Evolutionary conservation across 2,797 vertebrate genomes (phyloP), one percentile per base, ranked within the genome.

Genomic region (Gymnothorax reevesii): DNA sequence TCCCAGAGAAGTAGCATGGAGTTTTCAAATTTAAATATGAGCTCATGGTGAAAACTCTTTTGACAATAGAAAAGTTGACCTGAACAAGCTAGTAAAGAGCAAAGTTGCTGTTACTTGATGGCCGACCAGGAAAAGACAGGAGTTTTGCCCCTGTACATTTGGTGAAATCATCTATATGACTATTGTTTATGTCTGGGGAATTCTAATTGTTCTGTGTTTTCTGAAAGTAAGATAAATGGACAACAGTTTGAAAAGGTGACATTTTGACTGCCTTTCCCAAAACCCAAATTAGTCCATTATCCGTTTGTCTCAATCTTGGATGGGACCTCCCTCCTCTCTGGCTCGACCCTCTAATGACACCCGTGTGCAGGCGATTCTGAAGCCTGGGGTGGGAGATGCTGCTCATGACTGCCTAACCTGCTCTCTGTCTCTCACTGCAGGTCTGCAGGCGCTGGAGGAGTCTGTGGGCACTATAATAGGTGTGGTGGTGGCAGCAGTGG

Each of bases 401-500:
- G 20, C 22, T 59, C 13, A 15, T 25, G 71, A 27, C 27, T 84
- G 87, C 60, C 87, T 85, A 49, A 82, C 59, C 64, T 17, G 15
- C 0, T 73, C 64, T 86, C 69, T 84, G 57, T 86, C 69, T 84
- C 60, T 52, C 42, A n/a, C 42, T 83, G 57, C 69, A 90, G 89
- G 88, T 82, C 27, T 93, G 85, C 92, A 92, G 88, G 92, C 90
- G 7, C 88, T 94, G 88, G 92, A 94, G 88, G 94, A 94, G 88
- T 94, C 94, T 62, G 90, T 94, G 79, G 94, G 93, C 89, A 94
- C 91, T 13, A 92, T 93, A 87, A 90, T 93, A n/a, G 94, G 93
- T 1, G 87, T 95, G 66, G 88, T 89, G 54, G 91, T 91, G 0
- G 93, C 94, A 80, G 93, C 89, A 8, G 52, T 93, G 1, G 93